Percentiles rank a stretch among this genome's conserved stretches.
Evolutionary conservation across 2,888 invertebrate species (phyloP).

Genomic region (Morpho helenor): DNA sequence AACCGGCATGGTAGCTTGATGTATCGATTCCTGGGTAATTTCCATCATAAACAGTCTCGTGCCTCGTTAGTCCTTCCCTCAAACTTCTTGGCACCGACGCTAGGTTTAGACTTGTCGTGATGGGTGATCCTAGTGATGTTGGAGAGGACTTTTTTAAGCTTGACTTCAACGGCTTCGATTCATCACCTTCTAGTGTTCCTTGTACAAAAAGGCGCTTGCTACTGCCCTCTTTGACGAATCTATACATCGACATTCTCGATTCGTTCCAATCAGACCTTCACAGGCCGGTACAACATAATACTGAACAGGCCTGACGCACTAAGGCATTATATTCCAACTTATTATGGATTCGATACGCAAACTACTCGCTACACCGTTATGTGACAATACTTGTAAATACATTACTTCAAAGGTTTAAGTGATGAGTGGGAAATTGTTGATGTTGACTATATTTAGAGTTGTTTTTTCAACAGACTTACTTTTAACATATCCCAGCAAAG

Average conservation of each 20-base stretch:
- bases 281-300: slow-evolving; percentile 58
- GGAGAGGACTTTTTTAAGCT: slow-evolving; percentile 71
- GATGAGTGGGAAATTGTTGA: slow-evolving; percentile 29
- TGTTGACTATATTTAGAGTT: slow-evolving; percentile 28
- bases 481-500: neutral
- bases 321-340: slow-evolving; percentile 39
- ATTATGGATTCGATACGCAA: slow-evolving; percentile 68
- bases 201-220: slow-evolving; percentile 87
- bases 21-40: slow-evolving; percentile 70
- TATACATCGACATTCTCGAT: slow-evolving; percentile 84
- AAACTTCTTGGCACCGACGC: slow-evolving; percentile 77
- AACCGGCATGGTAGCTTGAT: slow-evolving; percentile 60
- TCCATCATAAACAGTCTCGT: slow-evolving; percentile 71
- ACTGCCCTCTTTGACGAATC: slow-evolving; percentile 85
- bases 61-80: slow-evolving; percentile 73
- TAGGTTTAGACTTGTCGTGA: slow-evolving; percentile 80
- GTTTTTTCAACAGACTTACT: slow-evolving; percentile 17
- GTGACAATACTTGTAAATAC: slow-evolving; percentile 37
- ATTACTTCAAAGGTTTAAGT: slow-evolving; percentile 27
- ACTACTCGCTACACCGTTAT: slow-evolving; percentile 34
- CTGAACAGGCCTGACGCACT: slow-evolving; percentile 43
- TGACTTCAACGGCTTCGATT: slow-evolving; percentile 72
- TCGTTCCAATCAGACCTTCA: slow-evolving; percentile 47
- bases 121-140: slow-evolving; percentile 79
- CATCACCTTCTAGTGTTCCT: slow-evolving; percentile 83